These are phyloP conservation scores for Rhagologus leucostigma DNA, from an alignment of 2,113 vertebrate species.

Conservation along the genomic window DNA sequence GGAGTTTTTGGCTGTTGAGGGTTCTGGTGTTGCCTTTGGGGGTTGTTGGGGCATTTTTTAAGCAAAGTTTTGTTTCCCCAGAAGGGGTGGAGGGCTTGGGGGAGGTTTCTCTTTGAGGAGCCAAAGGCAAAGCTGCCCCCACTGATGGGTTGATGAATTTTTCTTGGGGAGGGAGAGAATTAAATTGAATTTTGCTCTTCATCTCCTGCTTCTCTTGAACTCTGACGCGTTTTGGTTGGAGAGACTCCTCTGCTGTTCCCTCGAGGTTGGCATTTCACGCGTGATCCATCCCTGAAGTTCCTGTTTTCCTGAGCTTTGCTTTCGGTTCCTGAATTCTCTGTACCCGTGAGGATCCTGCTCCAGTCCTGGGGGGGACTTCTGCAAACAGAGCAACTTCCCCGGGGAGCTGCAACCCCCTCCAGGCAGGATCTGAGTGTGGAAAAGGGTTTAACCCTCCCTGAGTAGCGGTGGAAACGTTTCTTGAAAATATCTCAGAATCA, in stretches of 20 bases:
- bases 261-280: fast-evolving
- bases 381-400: fast-evolving
- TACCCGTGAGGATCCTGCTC: not conserved
- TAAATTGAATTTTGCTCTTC: not conserved
- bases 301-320: not conserved
- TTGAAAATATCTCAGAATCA: not conserved
- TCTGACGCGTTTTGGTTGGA: fast-evolving
- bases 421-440: not conserved
- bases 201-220: not conserved
- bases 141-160: not conserved
- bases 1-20: not conserved
- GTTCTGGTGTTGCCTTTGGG: not conserved
- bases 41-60: not conserved
- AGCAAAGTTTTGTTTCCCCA: not conserved
- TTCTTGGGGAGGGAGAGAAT: not conserved
- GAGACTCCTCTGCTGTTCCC: not conserved
- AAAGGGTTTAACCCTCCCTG: not conserved
- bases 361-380: not conserved
- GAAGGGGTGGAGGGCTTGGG: no score
- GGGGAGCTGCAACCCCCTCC: not conserved
- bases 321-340: not conserved
- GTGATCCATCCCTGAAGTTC: not conserved
- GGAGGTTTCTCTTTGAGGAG: not conserved
- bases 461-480: not conserved
- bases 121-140: not conserved